These are phyloP conservation scores for Pterocles burchelli DNA, from an alignment of 2,113 vertebrate genomes.

Conservation along the genomic window DNA sequence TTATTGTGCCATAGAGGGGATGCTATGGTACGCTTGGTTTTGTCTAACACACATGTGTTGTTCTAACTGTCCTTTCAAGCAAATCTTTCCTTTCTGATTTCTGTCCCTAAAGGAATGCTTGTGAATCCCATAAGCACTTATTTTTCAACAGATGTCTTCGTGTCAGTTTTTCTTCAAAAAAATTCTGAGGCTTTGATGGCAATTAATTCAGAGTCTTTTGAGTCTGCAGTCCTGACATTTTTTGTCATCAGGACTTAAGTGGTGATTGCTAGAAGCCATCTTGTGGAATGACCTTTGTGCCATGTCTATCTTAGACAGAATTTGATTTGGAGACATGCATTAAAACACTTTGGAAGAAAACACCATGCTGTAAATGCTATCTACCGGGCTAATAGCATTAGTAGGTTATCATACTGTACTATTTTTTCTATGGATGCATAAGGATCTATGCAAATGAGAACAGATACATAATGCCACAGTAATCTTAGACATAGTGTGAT, in stretches of 20 bases:
- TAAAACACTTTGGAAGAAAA: background rate
- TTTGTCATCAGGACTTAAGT: background rate
- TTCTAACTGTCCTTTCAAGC: background rate
- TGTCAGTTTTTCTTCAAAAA: background rate
- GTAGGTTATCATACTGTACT: background rate
- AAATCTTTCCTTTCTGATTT: background rate
- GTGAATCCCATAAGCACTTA: background rate
- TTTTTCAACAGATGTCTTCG: background rate
- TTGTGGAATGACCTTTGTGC: background rate
- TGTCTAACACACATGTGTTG: background rate
- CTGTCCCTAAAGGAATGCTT: background rate
- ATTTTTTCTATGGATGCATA: background rate
- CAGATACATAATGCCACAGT: background rate
- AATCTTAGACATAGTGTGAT: background rate
- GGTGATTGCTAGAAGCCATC: background rate
- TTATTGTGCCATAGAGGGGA: background rate
- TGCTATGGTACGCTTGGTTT: background rate
- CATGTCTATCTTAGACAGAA: background rate
- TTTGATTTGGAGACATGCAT: background rate
- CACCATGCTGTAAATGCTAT: background rate
- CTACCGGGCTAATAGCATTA: background rate
- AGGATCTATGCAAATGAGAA: background rate
- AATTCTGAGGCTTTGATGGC: accelerated
- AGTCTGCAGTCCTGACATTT: background rate
- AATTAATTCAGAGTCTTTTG: background rate